A percentile compares a stretch with the other conserved stretches of the same genome.
Conservation (phyloP, 2,113 vertebrate genomes). For the Cochlearius cochlearius region DNA sequence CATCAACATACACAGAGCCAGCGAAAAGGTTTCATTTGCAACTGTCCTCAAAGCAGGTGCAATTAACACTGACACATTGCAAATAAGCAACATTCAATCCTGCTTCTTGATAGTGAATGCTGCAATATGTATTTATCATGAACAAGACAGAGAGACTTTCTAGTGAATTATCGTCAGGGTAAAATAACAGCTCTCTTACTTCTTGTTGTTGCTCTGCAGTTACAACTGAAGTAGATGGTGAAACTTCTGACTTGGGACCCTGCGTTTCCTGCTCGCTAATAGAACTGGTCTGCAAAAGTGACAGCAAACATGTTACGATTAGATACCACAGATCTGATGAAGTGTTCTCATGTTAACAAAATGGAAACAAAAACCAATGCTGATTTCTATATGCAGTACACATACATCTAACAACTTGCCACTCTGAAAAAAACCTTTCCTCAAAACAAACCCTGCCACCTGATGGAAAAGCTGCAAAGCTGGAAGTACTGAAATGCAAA, state of each 20-base stretch:
- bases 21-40: neutral
- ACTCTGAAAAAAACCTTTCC: neutral
- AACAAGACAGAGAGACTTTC: neutral
- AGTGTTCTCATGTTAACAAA: neutral
- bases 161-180: neutral
- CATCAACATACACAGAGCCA: slow-evolving; percentile 8
- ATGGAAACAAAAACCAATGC: neutral
- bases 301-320: neutral
- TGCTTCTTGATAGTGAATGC: neutral
- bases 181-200: slow-evolving; percentile 61
- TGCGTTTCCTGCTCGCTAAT: slow-evolving; percentile 80
- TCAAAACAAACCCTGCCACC: neutral
- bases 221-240: slow-evolving; percentile 66
- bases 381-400: neutral
- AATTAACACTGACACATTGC: slow-evolving; percentile 8
- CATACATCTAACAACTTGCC: neutral
- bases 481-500: neutral
- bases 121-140: neutral
- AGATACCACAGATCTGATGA: neutral
- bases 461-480: neutral
- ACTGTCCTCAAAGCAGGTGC: neutral
- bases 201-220: slow-evolving; percentile 80
- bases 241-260: slow-evolving; percentile 76
- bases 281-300: slow-evolving; percentile 79
- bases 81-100: neutral